Evolutionary conservation across 2,888 invertebrate genomes (phyloP), one percentile per base, ranked within the genome.

Genomic region (Bellardia bayeri): DNA sequence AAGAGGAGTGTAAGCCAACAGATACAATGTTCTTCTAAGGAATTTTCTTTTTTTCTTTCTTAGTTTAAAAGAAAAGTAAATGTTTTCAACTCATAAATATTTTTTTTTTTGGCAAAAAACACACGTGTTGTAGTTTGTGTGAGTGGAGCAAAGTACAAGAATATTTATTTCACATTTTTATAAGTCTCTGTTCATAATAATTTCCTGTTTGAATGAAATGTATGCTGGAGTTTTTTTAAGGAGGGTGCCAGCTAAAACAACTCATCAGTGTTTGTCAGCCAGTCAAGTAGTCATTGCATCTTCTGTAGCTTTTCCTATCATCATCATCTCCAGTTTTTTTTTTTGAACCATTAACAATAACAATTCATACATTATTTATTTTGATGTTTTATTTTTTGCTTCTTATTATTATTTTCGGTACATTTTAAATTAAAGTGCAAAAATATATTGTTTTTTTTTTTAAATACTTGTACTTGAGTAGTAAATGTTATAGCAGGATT

Each of bases 351-450:
- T 64, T 78, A 83, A 56, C 56, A 75, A 75, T 54, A 75, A 49
- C 64, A 78, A 16, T 85, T 85, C 84, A 74, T 79, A 16, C 61
- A 80, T 80, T 80, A 85, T 85, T 80, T 75, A 80, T 80, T 80
- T 88, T 80, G 56, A 75, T 71, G 72, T 81, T 76, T 76, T 45
- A 16, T 54, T 40, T 76, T 76, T 75, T 56, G 8, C 9, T 61
- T 71, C 30, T 54, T 51, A 51, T 75, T 14, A 42, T 61, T 42
- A 63, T 72, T 78, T 78, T 66, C 5, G 13, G 42, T 42, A 58
- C 45, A 75, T 68, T 82, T 58, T 13, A 51, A 61, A 61, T 51
- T 71, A 72, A 81, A 40, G n/a, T 30, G 3, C 33, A 68, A 16
- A 72, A 16, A 37, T 42, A 1, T 64, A 33, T 33, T 33, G 3